Evolutionary conservation across 64 coral and sea anemone genomes (phyloP).

Genomic region (Cladopsammia gracilis): DNA sequence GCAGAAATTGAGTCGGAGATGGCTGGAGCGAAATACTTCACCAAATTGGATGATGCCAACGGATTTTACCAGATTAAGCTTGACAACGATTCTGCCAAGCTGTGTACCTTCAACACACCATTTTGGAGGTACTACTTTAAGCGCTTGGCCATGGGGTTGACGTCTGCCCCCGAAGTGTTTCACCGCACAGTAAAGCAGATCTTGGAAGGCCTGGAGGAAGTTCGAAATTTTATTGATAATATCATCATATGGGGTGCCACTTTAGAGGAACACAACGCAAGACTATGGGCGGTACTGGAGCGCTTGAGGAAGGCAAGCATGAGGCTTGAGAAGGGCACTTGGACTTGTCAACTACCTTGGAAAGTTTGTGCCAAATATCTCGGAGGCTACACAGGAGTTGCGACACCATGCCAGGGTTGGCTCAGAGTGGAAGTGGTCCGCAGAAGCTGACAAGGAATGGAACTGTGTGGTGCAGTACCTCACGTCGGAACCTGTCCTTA

Average conservation of each 20-base stretch:
- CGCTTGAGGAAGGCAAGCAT: too few species aligned
- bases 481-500: too few species aligned
- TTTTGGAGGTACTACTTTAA: constrained; percentile 44
- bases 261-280: constrained; percentile 45
- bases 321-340: too few species aligned
- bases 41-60: constrained; percentile 25
- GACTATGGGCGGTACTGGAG: too few species aligned
- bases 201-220: constrained; percentile 50
- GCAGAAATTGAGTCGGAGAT: constrained; percentile 46
- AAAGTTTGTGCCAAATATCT: too few species aligned
- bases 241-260: constrained; percentile 54
- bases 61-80: constrained; percentile 66
- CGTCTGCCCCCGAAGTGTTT: constrained; percentile 66
- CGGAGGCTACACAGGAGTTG: too few species aligned
- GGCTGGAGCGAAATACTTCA: constrained; percentile 35
- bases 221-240: constrained; percentile 58
- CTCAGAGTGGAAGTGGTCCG: too few species aligned
- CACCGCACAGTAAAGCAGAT: constrained; percentile 60
- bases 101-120: constrained; percentile 51
- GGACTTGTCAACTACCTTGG: too few species aligned
- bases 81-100: constrained; percentile 44
- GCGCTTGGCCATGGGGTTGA: background rate
- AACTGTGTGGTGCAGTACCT: too few species aligned
- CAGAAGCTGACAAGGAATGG: too few species aligned
- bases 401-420: too few species aligned